These are phyloP conservation scores for Phyto melanocephala DNA, from an alignment of 2,888 invertebrate species.

Conservation along the genomic window DNA sequence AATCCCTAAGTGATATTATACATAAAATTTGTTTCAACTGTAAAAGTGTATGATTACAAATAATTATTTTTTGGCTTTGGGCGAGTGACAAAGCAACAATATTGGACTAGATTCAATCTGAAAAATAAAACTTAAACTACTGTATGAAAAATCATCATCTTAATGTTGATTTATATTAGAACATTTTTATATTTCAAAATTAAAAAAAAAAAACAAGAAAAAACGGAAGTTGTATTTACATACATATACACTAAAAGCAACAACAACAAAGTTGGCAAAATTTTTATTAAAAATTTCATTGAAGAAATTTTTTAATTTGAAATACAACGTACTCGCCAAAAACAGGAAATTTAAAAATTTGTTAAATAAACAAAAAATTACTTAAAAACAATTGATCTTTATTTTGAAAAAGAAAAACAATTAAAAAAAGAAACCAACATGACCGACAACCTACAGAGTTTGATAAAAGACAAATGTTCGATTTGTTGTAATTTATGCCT, in stretches of 20 bases:
- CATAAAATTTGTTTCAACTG: not conserved
- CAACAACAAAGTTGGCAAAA: constrained; percentile 37
- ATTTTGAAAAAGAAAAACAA: not conserved
- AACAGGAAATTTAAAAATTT: constrained; percentile 48
- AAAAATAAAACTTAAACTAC: not conserved
- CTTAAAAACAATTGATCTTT: constrained; percentile 2
- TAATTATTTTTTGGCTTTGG: constrained; percentile 27
- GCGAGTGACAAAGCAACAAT: constrained; percentile 57
- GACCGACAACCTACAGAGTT: not conserved
- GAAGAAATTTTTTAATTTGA: constrained; percentile 1
- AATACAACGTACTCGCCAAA: not conserved
- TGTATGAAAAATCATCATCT: constrained; percentile 27
- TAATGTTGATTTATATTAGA: constrained; percentile 30
- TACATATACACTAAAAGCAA: not conserved
- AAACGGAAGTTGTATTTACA: constrained; percentile 44
- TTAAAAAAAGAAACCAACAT: not conserved
- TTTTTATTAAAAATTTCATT: constrained; percentile 42
- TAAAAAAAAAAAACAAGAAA: constrained; percentile 12
- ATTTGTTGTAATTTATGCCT: constrained; percentile 30
- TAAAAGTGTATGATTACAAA: constrained; percentile 13
- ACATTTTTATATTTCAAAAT: not conserved
- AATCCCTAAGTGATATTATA: too few species aligned
- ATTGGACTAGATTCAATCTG: constrained; percentile 64
- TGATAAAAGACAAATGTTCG: not conserved
- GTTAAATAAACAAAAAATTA: not conserved